These are phyloP conservation scores for Polydrusus cervinus DNA, from an alignment of 2,888 invertebrate genomes.

Conservation along the genomic window DNA sequence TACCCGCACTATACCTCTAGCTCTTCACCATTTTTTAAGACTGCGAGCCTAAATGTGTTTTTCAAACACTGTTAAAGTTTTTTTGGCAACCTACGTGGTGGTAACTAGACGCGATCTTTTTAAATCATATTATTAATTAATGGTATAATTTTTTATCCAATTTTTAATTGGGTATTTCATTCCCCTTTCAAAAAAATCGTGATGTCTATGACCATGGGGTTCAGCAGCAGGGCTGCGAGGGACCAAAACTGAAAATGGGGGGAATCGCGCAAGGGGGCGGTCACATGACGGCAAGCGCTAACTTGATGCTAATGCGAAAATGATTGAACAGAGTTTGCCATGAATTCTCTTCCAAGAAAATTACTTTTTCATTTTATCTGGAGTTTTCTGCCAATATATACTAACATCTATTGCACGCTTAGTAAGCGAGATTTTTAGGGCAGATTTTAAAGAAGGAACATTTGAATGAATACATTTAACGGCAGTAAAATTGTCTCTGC, in stretches of 20 bases:
- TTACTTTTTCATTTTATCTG: conserved; percentile 72
- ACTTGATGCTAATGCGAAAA: conserved; percentile 71
- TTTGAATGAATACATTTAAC: conserved; percentile 9
- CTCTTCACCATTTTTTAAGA: too few relatives aligned
- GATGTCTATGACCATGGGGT: conserved; percentile 31
- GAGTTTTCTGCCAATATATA: conserved; percentile 61
- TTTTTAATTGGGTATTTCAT: conserved; percentile 5
- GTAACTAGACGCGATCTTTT: not conserved
- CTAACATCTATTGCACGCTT: conserved; percentile 40
- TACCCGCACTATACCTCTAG: too few relatives aligned
- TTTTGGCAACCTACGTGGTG: too few relatives aligned
- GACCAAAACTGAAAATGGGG: conserved; percentile 30
- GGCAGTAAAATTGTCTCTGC: not conserved
- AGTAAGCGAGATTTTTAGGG: conserved; percentile 26
- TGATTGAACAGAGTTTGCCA: conserved; percentile 69
- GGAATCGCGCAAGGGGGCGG: conserved; percentile 54
- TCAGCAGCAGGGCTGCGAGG: conserved; percentile 20
- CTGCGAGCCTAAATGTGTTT: too few relatives aligned
- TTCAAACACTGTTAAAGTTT: too few relatives aligned
- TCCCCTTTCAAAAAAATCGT: conserved; percentile 3
- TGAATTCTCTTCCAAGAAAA: conserved; percentile 71
- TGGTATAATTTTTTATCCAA: not conserved
- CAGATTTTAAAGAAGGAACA: conserved; percentile 24
- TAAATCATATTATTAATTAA: not conserved
- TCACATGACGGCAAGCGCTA: conserved; percentile 69